Evolutionary conservation across 2,797 vertebrate genomes (phyloP).

Genomic region (Microctenopoma steveboyesi): DNA sequence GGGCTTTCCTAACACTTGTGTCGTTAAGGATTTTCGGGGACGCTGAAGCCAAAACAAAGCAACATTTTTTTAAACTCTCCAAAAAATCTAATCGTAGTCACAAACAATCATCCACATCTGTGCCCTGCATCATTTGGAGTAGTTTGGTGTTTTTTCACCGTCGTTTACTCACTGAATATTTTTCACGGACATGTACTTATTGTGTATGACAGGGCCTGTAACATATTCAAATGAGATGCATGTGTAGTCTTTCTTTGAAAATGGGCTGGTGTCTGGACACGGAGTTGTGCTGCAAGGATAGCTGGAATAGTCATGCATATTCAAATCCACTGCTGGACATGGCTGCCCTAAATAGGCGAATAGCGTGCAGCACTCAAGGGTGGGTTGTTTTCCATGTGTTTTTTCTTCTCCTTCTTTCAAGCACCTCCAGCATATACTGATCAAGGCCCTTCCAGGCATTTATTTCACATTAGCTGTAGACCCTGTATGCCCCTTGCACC

Average conservation of each 20-base stretch:
- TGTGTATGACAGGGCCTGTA: slow-evolving; percentile 75
- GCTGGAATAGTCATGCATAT: slow-evolving; percentile 85
- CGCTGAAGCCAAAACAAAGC: neutral
- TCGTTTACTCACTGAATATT: slow-evolving; percentile 58
- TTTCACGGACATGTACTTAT: slow-evolving; percentile 72
- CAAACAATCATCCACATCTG: slow-evolving; percentile 27
- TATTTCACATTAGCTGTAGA: slow-evolving; percentile 70
- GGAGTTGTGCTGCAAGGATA: slow-evolving; percentile 78
- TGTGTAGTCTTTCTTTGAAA: slow-evolving; percentile 69
- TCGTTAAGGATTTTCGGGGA: too few relatives aligned
- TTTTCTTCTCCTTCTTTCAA: slow-evolving; percentile 50
- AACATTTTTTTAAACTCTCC: neutral
- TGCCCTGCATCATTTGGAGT: slow-evolving; percentile 36
- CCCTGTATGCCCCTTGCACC: slow-evolving; percentile 52
- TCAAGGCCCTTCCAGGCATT: slow-evolving; percentile 72
- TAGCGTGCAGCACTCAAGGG: slow-evolving; percentile 81
- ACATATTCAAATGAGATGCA: slow-evolving; percentile 85
- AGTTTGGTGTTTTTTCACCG: slow-evolving; percentile 45
- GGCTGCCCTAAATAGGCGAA: slow-evolving; percentile 84
- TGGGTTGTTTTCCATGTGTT: slow-evolving; percentile 74
- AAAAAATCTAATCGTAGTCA: slow-evolving; percentile 36
- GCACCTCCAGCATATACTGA: slow-evolving; percentile 73
- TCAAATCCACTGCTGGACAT: slow-evolving; percentile 87
- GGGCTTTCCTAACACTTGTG: too few relatives aligned
- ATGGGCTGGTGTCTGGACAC: slow-evolving; percentile 61